Base-by-base conservation (phyloP, 2,113 vertebrate genomes). In the Pollachius pollachius region DNA sequence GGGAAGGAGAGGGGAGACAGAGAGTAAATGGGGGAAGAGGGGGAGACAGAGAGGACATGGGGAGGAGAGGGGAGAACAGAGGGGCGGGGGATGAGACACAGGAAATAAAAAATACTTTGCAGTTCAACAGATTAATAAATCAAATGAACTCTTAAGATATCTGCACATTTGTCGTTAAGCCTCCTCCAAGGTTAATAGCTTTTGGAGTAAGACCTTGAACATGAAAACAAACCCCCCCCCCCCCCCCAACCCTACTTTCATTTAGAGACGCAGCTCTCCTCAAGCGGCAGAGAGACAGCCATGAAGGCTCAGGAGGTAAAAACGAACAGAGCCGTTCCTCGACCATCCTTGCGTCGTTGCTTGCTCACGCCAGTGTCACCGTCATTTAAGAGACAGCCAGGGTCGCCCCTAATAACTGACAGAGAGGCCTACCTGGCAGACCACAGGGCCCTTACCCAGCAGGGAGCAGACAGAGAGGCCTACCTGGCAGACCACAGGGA, bases 401-500 rank as follows among this genome's bases (percentile, higher is more conserved):
- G 21, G 21, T 23, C 21, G 21, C 21, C 21, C 21, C 21, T 1
- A 23, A 23, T 23, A 23, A 23, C 21, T 23, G 21, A 23, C 1
- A 23, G 21, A 23, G 21, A 23, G 1, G 21, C 21, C 21, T 23
- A 2, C 21, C 21, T 23, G 9, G 41, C 41, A 9, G 12, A 48
- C 7, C 41, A 48, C 4, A 48, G 41, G 9, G 41, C 41, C 41
- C 6, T 48, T 1, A 41, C 6, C 6, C 41, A 13, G 41, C 12
- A 2, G 41, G 8, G 12, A 48, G 41, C 9, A 48, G 41, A 48
- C 41, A 13, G 41, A 48, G 41, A 1, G 5, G 65, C 18, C 68
- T 83, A 97, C 96, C 95, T 97, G 96, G 70, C 96, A 97, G 79
- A 97, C 93, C 0, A 95, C 92, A 0, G 95, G 96, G 78, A 97